Conservation (phyloP, 1,140 invertebrate species). For the Nomia melanderi region DNA sequence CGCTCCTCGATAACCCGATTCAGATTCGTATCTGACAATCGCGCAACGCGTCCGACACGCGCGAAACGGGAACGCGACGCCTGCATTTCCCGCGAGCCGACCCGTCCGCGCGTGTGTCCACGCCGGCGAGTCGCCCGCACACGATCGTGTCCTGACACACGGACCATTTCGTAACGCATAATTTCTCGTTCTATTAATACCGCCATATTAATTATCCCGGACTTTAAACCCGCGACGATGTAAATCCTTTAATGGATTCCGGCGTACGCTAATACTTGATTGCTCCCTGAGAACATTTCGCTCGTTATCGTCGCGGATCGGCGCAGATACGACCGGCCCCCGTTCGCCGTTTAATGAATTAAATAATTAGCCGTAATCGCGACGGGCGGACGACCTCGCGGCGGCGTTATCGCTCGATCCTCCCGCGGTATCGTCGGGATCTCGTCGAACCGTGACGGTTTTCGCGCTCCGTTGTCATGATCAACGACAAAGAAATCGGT, state of each 20-base stretch:
- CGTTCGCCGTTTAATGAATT: constrained; percentile 33
- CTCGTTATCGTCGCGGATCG: constrained; percentile 52
- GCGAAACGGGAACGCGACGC: constrained; percentile 4
- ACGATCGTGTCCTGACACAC: background rate
- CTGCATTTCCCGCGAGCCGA: background rate
- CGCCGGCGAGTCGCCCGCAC: background rate
- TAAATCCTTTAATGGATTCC: background rate
- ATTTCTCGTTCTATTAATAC: too few relatives aligned
- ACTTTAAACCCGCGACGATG: too few relatives aligned
- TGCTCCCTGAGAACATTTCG: constrained; percentile 25
- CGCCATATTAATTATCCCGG: background rate
- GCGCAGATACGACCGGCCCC: constrained; percentile 31
- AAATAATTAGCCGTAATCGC: constrained; percentile 36
- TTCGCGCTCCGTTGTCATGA: constrained; percentile 43
- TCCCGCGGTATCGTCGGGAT: constrained; percentile 23
- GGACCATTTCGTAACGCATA: constrained; percentile 5
- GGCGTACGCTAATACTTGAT: background rate
- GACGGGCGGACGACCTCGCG: background rate
- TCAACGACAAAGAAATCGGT: constrained; percentile 46
- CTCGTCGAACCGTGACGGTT: constrained; percentile 31
- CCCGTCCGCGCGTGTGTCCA: background rate
- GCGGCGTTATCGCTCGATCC: constrained; percentile 25
- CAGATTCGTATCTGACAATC: constrained; percentile 44
- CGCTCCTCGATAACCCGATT: constrained; percentile 34
- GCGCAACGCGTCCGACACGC: constrained; percentile 34